Percentiles rank a stretch among this genome's conserved stretches.
Conservation (phyloP, 2,113 vertebrate species). For the Propithecus coquereli region DNA sequence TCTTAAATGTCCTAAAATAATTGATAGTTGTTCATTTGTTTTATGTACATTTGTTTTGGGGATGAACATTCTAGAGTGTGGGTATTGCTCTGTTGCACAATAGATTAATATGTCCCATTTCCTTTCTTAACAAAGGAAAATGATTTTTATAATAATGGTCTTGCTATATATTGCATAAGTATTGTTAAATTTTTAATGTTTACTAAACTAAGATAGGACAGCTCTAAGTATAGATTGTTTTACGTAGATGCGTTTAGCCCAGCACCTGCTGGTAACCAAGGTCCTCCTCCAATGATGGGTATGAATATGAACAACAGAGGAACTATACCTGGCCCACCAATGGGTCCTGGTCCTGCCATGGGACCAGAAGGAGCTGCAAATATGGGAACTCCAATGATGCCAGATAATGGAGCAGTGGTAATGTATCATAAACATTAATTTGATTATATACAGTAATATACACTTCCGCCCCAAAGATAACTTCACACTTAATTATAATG, state of each 20-base stretch:
- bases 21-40: not conserved
- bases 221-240: conserved; percentile 93
- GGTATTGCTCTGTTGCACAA: conserved; percentile 67
- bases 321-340: conserved; percentile 89
- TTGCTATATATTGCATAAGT: conserved; percentile 75
- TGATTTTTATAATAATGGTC: conserved; percentile 49
- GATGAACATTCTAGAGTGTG: not conserved
- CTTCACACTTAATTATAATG: conserved; percentile 81
- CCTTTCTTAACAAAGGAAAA: conserved; percentile 73
- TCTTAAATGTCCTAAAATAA: not conserved
- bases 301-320: conserved; percentile 95
- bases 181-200: conserved; percentile 82
- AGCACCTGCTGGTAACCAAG: conserved; percentile 94
- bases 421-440: conserved; percentile 88
- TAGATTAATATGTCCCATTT: conserved; percentile 74
- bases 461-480: conserved; percentile 81
- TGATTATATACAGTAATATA: conserved; percentile 74
- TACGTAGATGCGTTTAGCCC: conserved; percentile 98
- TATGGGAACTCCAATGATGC: conserved; percentile 93
- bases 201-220: conserved; percentile 83
- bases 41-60: not conserved
- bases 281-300: conserved; percentile 96
- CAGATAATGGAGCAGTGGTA: conserved; percentile 98
- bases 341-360: conserved; percentile 91
- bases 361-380: conserved; percentile 93